phyloP scores from a whole-genome alignment of 1,140 invertebrate genomes.

The Neodiprion virginianus region DNA sequence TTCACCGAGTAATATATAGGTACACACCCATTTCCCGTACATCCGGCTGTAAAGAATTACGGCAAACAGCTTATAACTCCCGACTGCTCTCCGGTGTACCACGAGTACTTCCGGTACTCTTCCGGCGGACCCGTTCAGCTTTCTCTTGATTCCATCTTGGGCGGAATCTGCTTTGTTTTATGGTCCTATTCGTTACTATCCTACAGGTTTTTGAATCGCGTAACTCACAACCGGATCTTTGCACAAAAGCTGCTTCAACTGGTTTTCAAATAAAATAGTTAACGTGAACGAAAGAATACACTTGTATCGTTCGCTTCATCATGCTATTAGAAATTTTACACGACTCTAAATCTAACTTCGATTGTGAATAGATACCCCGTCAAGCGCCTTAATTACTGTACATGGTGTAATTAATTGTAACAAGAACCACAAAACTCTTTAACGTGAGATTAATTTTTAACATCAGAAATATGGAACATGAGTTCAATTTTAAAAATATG shows the following conservation, averaged over 20 bases:
- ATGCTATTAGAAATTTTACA: too few relatives aligned
- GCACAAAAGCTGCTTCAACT: background rate
- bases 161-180: background rate
- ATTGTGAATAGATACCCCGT: too few relatives aligned
- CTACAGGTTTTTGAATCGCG: background rate
- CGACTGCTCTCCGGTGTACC: background rate
- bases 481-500: constrained; percentile 1
- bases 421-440: too few relatives aligned
- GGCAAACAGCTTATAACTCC: background rate
- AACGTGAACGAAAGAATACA: too few relatives aligned
- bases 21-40: background rate
- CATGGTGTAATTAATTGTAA: too few relatives aligned
- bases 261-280: too few relatives aligned
- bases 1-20: background rate
- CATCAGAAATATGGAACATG: background rate
- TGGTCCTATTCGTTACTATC: background rate
- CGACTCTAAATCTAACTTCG: too few relatives aligned
- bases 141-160: background rate
- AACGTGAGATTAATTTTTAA: too few relatives aligned
- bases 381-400: too few relatives aligned
- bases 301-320: too few relatives aligned
- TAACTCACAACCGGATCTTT: background rate
- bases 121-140: background rate
- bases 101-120: constrained; percentile 1
- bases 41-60: constrained; percentile 7